Conservation (phyloP, 1,140 invertebrate species). For the Dufourea novaeangliae region DNA sequence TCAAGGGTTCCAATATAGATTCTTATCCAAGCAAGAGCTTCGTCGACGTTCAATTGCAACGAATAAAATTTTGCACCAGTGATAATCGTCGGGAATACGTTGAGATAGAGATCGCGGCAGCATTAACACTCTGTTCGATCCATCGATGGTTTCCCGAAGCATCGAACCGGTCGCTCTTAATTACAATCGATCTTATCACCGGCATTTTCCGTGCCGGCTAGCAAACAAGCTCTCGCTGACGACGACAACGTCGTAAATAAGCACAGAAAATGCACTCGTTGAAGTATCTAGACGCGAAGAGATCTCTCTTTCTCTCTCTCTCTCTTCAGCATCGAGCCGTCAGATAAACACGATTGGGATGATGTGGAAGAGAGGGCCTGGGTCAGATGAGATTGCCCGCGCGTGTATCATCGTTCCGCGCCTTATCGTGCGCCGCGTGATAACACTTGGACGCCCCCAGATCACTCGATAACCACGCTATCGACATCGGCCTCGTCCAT, state of each 20-base stretch:
- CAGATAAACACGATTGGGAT: conserved; percentile 53
- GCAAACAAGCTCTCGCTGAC: neutral
- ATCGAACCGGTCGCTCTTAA: neutral
- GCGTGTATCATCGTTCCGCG: conserved; percentile 70
- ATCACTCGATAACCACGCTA: conserved; percentile 79
- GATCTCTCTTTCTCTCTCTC: conserved; percentile 16
- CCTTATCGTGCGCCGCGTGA: conserved; percentile 73
- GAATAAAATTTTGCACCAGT: too few relatives aligned
- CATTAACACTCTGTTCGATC: neutral
- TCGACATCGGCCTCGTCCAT: conserved; percentile 75
- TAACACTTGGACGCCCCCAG: conserved; percentile 81
- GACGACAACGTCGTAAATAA: neutral
- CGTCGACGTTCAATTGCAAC: too few relatives aligned
- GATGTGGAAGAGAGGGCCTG: conserved; percentile 63
- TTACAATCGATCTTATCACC: conserved; percentile 1
- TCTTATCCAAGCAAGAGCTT: too few relatives aligned
- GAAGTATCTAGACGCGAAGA: too few relatives aligned
- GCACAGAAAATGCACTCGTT: too few relatives aligned
- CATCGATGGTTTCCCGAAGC: neutral
- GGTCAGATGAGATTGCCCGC: conserved; percentile 79
- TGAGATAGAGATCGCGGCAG: too few relatives aligned
- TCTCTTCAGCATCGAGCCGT: neutral
- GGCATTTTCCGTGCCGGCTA: neutral
- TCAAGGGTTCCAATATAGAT: too few relatives aligned
- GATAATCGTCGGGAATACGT: too few relatives aligned